Evolutionary conservation across 2,113 vertebrate genomes (phyloP).

Genomic region (Upupa epops): DNA sequence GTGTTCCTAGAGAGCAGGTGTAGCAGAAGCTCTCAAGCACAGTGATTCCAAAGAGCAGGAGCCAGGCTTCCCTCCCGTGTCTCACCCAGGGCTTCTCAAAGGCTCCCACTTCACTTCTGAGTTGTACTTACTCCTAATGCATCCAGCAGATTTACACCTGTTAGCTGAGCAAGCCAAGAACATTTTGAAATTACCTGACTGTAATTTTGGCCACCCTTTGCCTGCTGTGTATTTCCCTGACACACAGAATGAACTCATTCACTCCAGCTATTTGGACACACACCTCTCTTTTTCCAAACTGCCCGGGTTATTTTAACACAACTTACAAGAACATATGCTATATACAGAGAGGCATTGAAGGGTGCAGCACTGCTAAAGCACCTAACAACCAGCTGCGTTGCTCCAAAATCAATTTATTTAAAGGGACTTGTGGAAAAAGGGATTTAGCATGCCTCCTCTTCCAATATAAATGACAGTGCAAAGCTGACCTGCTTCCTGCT

Average conservation of each 20-base stretch:
- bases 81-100: slow-evolving; percentile 20
- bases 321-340: not conserved
- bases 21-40: not conserved
- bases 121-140: not conserved
- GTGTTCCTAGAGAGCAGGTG: not conserved
- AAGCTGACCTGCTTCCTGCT: not conserved
- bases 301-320: not conserved
- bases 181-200: slow-evolving; percentile 45
- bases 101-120: not conserved
- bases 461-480: slow-evolving; percentile 8
- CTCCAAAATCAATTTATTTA: slow-evolving; percentile 25
- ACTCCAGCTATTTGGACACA: not conserved
- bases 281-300: not conserved
- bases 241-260: slow-evolving; percentile 45
- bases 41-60: not conserved
- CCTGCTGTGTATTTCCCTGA: not conserved
- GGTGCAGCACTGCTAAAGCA: not conserved
- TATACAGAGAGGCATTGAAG: slow-evolving; percentile 39
- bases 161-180: slow-evolving; percentile 24
- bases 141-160: slow-evolving; percentile 52
- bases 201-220: not conserved
- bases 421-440: slow-evolving; percentile 8
- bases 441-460: not conserved
- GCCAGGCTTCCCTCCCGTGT: not conserved
- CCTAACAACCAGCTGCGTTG: not conserved